Evolutionary conservation across 2,797 vertebrate species (phyloP).

Genomic region (Cynopterus sphinx): DNA sequence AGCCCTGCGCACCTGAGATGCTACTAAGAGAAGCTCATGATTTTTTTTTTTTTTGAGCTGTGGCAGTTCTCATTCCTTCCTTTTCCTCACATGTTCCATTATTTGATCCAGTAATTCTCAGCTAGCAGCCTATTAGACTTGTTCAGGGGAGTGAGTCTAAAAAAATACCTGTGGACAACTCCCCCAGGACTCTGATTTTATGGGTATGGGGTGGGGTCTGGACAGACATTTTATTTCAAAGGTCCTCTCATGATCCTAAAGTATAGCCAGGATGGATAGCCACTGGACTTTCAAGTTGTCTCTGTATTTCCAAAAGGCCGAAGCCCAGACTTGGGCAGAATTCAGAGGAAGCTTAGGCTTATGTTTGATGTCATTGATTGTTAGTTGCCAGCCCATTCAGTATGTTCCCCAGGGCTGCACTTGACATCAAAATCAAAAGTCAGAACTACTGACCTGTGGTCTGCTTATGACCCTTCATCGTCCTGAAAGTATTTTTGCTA

Average conservation of each 20-base stretch:
- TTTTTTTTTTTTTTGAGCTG: neutral
- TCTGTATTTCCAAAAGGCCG: neutral
- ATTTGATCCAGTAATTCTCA: neutral
- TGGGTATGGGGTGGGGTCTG: neutral
- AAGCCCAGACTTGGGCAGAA: neutral
- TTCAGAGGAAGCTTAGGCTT: neutral
- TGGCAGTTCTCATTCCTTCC: neutral
- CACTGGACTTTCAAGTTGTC: neutral
- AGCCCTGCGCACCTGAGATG: fast-evolving
- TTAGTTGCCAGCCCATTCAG: neutral
- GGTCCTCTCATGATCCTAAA: neutral
- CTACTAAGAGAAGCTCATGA: neutral
- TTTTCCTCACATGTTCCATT: neutral
- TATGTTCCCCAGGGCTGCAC: neutral
- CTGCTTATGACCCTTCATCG: neutral
- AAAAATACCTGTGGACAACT: neutral
- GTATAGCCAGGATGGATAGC: neutral
- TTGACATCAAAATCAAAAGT: neutral
- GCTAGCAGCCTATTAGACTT: neutral
- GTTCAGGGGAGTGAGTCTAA: neutral
- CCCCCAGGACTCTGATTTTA: neutral
- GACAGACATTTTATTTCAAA: neutral
- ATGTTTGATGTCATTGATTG: neutral
- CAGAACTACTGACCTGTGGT: neutral
- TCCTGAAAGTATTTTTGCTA: neutral